Evolutionary conservation across 2,797 vertebrate species (phyloP), one percentile per base, ranked within the genome.

Genomic region (Pangasius larnaudii): DNA sequence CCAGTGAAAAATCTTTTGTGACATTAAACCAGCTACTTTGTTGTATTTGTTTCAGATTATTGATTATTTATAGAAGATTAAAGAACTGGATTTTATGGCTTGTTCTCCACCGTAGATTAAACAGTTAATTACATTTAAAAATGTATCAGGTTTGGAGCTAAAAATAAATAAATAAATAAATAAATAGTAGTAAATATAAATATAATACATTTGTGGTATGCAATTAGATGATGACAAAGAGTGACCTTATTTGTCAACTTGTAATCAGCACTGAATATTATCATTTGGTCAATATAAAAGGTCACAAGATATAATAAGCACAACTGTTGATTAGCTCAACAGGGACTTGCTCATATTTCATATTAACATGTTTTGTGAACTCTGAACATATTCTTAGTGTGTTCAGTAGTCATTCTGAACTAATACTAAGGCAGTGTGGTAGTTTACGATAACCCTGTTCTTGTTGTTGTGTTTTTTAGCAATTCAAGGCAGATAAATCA

Each of bases 41-140:
- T 56, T 14, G 42, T 63, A 82, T 67, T 71, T 71, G 56, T 75
- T 24, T 72, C 59, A 42, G 6, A 63, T 11, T 51, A 63, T 11
- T 51, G 46, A 75, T 58, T 87, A 24, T 82, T 85, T 71, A 49
- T 51, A 33, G 4, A 74, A 90, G 63, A 88, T 72, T 59, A 49
- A 74, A 46, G 22, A 18, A 58, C 18, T 4, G 2, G 6, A 27
- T 36, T 85, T 53, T 56, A 14, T n/a, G 79, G 61, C 74, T 79
- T 58, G 46, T 59, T 69, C 61, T 69, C 49, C 51, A 59, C n/a
- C 2, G 13, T 49, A 5, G 11, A 16, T 61, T 80, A 72, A 81
- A 72, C 72, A 56, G 71, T 39, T 88, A 5, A 88, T 14, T 75
- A n/a, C 63, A 88, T 88, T 33, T 42, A 10, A 79, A 79, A 30